phyloP scores from a whole-genome alignment of 2,888 invertebrate genomes.

The Cerastis rubricosa region DNA sequence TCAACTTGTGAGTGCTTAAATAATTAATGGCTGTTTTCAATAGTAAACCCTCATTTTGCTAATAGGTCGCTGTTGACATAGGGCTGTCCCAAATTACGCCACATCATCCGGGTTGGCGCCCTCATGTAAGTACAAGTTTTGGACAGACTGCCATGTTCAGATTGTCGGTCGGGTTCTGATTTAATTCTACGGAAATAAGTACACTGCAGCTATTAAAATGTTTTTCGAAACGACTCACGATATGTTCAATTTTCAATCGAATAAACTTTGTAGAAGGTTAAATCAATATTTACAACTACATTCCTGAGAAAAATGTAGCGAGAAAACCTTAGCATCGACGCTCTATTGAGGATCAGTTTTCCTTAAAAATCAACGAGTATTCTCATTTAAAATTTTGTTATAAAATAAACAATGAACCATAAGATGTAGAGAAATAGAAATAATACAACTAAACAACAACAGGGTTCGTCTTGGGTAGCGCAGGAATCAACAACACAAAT shows the following conservation, averaged over 20 bases:
- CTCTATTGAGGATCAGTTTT: background rate
- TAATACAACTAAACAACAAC: conserved; percentile 36
- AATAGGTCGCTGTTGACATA: conserved; percentile 44
- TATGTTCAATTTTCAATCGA: background rate
- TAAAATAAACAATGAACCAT: conserved; percentile 27
- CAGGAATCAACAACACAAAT: conserved; percentile 56
- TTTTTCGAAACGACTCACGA: background rate
- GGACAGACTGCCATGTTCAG: background rate
- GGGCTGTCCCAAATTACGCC: conserved; percentile 33
- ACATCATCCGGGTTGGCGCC: conserved; percentile 17
- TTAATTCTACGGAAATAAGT: background rate
- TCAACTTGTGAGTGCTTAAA: conserved; percentile 45
- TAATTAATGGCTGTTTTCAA: conserved; percentile 56
- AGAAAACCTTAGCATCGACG: conserved; percentile 9
- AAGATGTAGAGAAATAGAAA: conserved; percentile 37
- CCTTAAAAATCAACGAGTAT: background rate
- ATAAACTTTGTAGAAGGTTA: background rate
- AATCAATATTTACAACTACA: conserved; percentile 11
- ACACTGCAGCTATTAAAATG: background rate
- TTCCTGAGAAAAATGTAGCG: background rate
- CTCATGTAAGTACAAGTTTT: conserved; percentile 10
- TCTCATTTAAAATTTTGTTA: conserved; percentile 14
- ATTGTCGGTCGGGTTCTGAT: background rate
- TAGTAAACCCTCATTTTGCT: conserved; percentile 48
- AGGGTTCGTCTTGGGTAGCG: conserved; percentile 24